Conservation (phyloP, 2,888 invertebrate species). For the Muschampia staudingeri region DNA sequence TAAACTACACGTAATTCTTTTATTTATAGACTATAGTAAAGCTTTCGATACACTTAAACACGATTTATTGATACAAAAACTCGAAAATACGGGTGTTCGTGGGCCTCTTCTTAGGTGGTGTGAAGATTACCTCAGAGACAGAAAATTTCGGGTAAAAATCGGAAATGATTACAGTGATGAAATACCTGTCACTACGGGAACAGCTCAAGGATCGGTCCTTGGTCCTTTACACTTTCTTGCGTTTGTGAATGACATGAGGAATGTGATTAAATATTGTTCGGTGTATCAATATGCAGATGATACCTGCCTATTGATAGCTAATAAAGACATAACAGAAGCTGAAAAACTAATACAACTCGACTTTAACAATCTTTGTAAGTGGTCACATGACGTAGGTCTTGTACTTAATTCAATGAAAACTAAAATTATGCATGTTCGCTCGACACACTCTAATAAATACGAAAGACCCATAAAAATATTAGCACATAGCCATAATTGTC, state of each 20-base stretch:
- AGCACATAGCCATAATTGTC: neutral
- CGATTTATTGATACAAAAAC: conserved; percentile 40
- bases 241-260: neutral
- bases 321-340: neutral
- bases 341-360: neutral
- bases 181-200: neutral
- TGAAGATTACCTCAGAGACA: conserved; percentile 50
- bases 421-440: conserved; percentile 5
- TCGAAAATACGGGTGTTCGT: conserved; percentile 55
- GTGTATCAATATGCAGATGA: conserved; percentile 25
- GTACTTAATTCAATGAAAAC: conserved; percentile 34
- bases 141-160: conserved; percentile 51
- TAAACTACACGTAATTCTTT: conserved; percentile 55
- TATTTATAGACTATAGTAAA: conserved; percentile 61
- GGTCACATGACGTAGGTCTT: conserved; percentile 38
- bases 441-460: neutral
- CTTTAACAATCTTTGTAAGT: conserved; percentile 7
- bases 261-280: neutral
- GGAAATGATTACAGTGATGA: conserved; percentile 41
- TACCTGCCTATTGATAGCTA: neutral
- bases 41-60: conserved; percentile 60
- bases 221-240: neutral
- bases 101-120: conserved; percentile 59
- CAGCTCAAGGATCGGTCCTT: neutral
- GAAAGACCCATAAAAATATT: neutral